Evolutionary conservation across 2,113 vertebrate genomes (phyloP), one percentile per base, ranked within the genome.

Genomic region (Vidua chalybeata): DNA sequence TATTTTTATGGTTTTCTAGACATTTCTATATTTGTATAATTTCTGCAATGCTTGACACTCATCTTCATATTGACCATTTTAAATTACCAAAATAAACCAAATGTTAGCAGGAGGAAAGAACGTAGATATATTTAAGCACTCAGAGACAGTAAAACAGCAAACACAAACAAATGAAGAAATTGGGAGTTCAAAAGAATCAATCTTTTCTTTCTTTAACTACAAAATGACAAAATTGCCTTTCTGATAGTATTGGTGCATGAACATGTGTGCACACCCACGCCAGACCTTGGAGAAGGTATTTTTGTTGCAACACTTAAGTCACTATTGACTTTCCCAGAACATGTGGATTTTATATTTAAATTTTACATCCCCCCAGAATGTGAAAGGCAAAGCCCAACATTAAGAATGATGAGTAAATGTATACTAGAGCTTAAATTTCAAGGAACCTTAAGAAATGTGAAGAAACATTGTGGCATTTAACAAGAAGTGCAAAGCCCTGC

Each of bases 41-140:
- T 86, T 92, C 46, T 72, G n/a, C 23, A 75, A n/a, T 83, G 56
- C 37, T 62, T 79, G 28, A 89, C 88, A 95, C 27, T 58, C 39
- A 43, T 45, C 28, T 54, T 56, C 43, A 72, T 7, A 37, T 4
- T 33, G 22, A 35, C 20, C 23, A 46, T 49, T 37, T 61, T 39
- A 49, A 68, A 63, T 39, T 35, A 54, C 20, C 37, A 81, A 80
- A 93, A 76, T 76, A 33, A 88, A 77, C 7, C 2, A 18, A 58
- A 58, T n/a, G 13, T 54, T 63, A 81, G 39, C 11, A 88, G 37
- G 11, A 77, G 18, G 30, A 73, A 88, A 68, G 20, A 58, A 81
- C 45, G n/a, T 5, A 58, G 2, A 62, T 24, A 49, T 46, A 75
- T 84, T 87, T 55, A 84, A 71, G 62, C 28, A 79, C 19, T 11